Conservation (phyloP, 1,140 invertebrate species). For the Drosophila arawakana region DNA sequence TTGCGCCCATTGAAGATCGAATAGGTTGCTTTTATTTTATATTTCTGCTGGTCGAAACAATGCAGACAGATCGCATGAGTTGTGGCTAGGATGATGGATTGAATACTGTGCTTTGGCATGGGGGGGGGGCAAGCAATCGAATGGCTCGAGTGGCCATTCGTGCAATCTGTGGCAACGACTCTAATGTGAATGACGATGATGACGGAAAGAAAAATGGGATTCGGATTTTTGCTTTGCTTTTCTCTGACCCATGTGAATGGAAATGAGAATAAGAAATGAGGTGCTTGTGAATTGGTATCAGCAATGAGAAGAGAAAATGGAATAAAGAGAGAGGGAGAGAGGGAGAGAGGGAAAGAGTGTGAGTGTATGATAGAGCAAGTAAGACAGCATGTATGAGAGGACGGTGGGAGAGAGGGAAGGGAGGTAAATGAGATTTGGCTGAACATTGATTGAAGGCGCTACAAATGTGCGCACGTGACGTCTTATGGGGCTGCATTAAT, state of each 20-base stretch:
- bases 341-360: background rate
- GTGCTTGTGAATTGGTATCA: conserved; percentile 19
- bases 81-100: conserved; percentile 62
- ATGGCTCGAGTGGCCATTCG: background rate
- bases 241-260: background rate
- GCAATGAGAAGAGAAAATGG: conserved; percentile 4
- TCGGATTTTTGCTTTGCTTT: no score
- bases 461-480: conserved; percentile 47
- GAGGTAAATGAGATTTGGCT: conserved; percentile 6
- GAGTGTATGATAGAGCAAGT: background rate
- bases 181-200: conserved; percentile 16
- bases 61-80: conserved; percentile 73
- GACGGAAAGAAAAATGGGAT: background rate
- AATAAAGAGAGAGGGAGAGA: background rate
- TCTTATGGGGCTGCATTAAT: conserved; percentile 48
- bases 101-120: conserved; percentile 32
- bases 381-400: background rate
- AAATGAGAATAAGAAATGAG: conserved; percentile 24
- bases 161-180: conserved; percentile 22
- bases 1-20: conserved; percentile 31
- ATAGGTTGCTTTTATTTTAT: conserved; percentile 60
- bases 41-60: conserved; percentile 70
- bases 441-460: conserved; percentile 40
- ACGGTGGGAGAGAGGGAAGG: background rate
- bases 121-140: conserved; percentile 38